These are phyloP conservation scores for Listronotus bonariensis DNA, from an alignment of 1,140 invertebrate species.

Conservation along the genomic window DNA sequence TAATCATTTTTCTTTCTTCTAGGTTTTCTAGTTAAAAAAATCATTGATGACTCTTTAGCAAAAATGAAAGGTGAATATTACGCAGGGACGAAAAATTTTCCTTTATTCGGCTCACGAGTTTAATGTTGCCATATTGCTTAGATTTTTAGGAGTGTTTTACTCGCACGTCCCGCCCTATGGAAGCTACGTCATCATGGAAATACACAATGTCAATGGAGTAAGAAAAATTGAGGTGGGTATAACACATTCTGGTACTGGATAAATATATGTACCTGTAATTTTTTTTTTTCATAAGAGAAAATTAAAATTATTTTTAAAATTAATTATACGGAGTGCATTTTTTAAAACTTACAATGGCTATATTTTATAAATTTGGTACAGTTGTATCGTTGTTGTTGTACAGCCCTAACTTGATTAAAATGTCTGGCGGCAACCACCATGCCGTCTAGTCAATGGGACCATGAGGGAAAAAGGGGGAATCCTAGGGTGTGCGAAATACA, in stretches of 20 bases:
- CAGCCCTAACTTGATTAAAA: too few relatives aligned
- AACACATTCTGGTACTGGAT: background rate
- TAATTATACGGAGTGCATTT: too few relatives aligned
- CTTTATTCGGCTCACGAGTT: conserved; percentile 75
- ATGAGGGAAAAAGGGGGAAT: too few relatives aligned
- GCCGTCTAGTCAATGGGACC: too few relatives aligned
- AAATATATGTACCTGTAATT: too few relatives aligned
- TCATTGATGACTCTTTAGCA: conserved; percentile 62
- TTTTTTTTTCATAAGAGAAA: too few relatives aligned
- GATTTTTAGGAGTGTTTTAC: conserved; percentile 70
- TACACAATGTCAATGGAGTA: conserved; percentile 35
- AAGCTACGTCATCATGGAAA: conserved; percentile 50
- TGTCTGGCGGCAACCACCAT: too few relatives aligned
- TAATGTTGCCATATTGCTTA: conserved; percentile 68
- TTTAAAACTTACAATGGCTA: too few relatives aligned
- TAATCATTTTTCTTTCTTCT: conserved; percentile 17
- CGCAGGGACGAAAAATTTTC: conserved; percentile 62
- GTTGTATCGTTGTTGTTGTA: too few relatives aligned
- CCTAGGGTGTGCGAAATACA: too few relatives aligned
- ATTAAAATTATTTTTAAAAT: too few relatives aligned
- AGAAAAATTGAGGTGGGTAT: conserved; percentile 32
- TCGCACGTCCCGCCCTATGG: conserved; percentile 62
- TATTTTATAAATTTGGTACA: too few relatives aligned
- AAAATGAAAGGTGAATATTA: conserved; percentile 58
- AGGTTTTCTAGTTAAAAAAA: conserved; percentile 64